A percentile compares a stretch with the other conserved stretches of the same genome.
phyloP scores from a whole-genome alignment of 2,797 vertebrate species.

The Fistularia commersonii region DNA sequence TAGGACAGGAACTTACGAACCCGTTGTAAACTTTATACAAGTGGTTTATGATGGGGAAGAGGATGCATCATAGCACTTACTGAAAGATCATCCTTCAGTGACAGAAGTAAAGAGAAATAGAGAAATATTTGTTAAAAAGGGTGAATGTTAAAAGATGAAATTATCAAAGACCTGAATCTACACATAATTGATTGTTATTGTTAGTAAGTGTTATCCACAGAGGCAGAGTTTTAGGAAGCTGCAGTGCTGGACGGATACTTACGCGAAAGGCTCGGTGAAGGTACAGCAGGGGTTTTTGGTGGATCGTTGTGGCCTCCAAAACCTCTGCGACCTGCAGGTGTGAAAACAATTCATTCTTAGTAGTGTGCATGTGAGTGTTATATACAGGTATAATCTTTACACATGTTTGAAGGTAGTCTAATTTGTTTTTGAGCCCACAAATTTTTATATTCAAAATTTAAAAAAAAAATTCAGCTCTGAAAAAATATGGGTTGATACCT shows the following conservation, averaged over 20 bases:
- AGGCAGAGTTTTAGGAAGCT: neutral
- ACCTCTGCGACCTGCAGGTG: slow-evolving; percentile 74
- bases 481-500: no score
- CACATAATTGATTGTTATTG: neutral
- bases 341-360: slow-evolving; percentile 7
- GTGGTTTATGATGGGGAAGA: neutral
- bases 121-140: slow-evolving; percentile 21
- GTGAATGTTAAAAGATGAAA: slow-evolving; percentile 51
- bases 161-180: slow-evolving; percentile 3
- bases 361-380: no score
- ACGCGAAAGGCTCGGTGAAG: slow-evolving; percentile 90
- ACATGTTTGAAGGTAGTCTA: no score
- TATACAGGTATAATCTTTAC: no score
- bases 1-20: slow-evolving; percentile 9
- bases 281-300: slow-evolving; percentile 74
- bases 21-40: neutral
- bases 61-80: slow-evolving; percentile 64
- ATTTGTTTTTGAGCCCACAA: no score
- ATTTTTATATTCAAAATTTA: no score
- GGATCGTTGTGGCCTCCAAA: slow-evolving; percentile 54
- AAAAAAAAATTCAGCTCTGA: no score
- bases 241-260: slow-evolving; percentile 54
- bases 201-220: slow-evolving; percentile 42
- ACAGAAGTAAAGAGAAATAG: slow-evolving; percentile 55
- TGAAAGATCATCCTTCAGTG: slow-evolving; percentile 68